phyloP scores from a whole-genome alignment of 2,888 invertebrate genomes.

The Cynaeus angustus region DNA sequence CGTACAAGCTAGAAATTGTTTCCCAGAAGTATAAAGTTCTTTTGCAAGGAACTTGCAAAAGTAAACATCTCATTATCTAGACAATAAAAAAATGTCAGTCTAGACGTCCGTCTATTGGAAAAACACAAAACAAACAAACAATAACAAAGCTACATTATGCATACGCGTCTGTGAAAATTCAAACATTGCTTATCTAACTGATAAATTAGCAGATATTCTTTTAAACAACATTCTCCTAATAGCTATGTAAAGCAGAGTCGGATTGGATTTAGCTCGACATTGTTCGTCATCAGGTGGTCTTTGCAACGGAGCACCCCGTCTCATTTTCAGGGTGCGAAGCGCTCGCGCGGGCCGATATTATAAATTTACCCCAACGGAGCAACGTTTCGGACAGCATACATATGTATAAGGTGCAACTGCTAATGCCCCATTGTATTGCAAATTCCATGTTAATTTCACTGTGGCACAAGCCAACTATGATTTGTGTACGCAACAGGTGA shows the following conservation, averaged over 20 bases:
- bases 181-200: constrained; percentile 17
- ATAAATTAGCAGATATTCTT: constrained; percentile 25
- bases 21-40: no score
- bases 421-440: constrained; percentile 72
- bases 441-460: constrained; percentile 71
- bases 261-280: no score
- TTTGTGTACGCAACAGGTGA: constrained; percentile 69
- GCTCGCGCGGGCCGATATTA: constrained; percentile 53
- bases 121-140: constrained; percentile 18
- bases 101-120: constrained; percentile 18
- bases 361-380: constrained; percentile 64
- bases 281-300: constrained; percentile 22
- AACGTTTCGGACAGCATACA: constrained; percentile 69
- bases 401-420: constrained; percentile 71
- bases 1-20: no score
- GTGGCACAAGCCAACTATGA: constrained; percentile 66
- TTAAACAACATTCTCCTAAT: constrained; percentile 1
- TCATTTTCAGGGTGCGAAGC: constrained; percentile 1
- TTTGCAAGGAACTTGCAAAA: no score
- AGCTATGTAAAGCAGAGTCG: constrained; percentile 22
- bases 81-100: constrained; percentile 11
- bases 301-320: constrained; percentile 3
- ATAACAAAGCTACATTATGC: constrained; percentile 2
- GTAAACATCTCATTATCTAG: constrained; percentile 2
- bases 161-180: constrained; percentile 7